Base-by-base conservation (phyloP, 2,113 vertebrate genomes). In the Rallus limicola region DNA sequence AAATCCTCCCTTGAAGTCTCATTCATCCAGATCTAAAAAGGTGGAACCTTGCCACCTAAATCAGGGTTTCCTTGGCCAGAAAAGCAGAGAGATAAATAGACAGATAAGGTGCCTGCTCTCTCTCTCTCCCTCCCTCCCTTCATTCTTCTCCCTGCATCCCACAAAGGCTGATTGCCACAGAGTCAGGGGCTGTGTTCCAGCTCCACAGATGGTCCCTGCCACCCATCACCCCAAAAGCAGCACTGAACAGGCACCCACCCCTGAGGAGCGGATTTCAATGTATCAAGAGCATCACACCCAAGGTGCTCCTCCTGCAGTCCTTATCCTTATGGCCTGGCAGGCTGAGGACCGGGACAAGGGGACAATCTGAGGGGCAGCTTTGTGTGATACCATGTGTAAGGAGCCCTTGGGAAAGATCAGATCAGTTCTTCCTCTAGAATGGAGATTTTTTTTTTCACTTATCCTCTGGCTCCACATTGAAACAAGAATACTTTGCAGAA, bases 1-100 rank as follows among this genome's bases (percentile, higher is more conserved):
- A 90, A 94, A 92, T 69, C 87, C 86, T 92, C 59, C 90, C 82
- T 92, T 90, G 79, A 92, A 92, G 79, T 34, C 90, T 91, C 95
- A 83, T 90, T 94, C 92, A 87, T 95, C 90, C 83, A 64, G 75
- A 88, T 59, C 82, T 94, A 90, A 92, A 81, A 84, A 90, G 79
- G 90, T 90, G 65, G 86, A 88, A 90, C 60, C 42, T 40, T 63
- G 70, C 69, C 90, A 85, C 87, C 79, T 92, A 85, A 92, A 88
- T 92, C 86, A 92, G 60, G 42, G 75, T 63, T 69, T 68, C 55
- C 79, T 85, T 11, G 44, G 79, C 78, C 74, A 68, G 75, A 48
- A 46, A 67, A 63, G 53, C 53, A 70, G 62, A 28, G 4, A 65
- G 82, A 82, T 78, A 91, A 88, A 91, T 36, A 50, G 85, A 34